These are phyloP conservation scores for Mythimna lalbum DNA, from an alignment of 2,888 invertebrate genomes.

Conservation along the genomic window DNA sequence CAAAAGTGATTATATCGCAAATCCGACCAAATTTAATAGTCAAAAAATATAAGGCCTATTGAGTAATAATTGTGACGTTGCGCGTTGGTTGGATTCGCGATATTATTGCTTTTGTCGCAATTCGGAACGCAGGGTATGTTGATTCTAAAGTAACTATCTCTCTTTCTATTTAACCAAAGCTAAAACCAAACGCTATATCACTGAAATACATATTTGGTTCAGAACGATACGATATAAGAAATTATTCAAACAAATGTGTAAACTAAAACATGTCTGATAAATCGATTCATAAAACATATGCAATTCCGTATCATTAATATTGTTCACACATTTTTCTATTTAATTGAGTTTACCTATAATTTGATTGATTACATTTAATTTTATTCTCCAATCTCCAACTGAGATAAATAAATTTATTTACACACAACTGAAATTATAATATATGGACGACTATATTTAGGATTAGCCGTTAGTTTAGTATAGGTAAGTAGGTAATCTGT, in stretches of 20 bases:
- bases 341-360: conserved; percentile 2
- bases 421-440: background rate
- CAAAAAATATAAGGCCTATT: no score
- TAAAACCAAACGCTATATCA: no score
- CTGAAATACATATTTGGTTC: no score
- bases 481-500: background rate
- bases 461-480: background rate
- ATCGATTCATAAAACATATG: conserved; percentile 5
- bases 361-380: background rate
- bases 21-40: no score
- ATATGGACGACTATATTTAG: background rate
- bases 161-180: no score
- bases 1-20: no score
- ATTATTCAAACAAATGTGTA: background rate
- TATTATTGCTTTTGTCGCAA: no score
- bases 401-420: background rate
- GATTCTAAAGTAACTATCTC: no score
- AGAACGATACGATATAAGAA: no score
- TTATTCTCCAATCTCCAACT: background rate
- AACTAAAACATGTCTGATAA: conserved; percentile 12
- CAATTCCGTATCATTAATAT: conserved; percentile 10
- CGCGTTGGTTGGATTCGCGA: no score
- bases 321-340: conserved; percentile 9
- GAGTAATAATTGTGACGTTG: no score
- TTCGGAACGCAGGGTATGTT: no score